Base-by-base conservation (phyloP, 2,888 invertebrate species). In the Thera britannica region DNA sequence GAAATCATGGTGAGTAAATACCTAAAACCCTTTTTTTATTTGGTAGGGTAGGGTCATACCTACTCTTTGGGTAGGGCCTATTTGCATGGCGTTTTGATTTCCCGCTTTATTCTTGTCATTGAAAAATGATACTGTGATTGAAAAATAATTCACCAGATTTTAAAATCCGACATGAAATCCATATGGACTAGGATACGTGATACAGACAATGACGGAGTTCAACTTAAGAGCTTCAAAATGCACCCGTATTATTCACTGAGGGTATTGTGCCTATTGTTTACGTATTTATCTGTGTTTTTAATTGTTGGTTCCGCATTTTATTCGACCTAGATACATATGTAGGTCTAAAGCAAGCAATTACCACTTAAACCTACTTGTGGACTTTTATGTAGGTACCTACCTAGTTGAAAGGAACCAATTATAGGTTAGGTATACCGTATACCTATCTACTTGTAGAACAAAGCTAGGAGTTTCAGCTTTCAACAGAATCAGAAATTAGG, bases 111-210 rank as follows among this genome's bases (percentile, higher is more conserved):
- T 34, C 9, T 23, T 58, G 57, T 58, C 54, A 49, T 44, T 3
- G 41, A 46, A 36, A 36, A 57, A 9, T 12, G 35, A 48, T 35
- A 35, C n/a, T 44, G 34, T 58, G 36, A 60, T 51, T 51, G 46
- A 48, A 58, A 23, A 58, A 9, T 34, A 52, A 23, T 44, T 55
- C 3, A 6, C 35, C 36, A 9, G 54, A 64, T 38, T 59, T 75
- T 71, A 58, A 23, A 23, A 23, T 23, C 23, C 23, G 23, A 65
- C 61, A 87, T 89, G 88, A 84, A 82, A 71, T 90, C 88, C 38
- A 85, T 90, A 71, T 89, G 88, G 90, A 89, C 87, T 23, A 83
- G 83, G 74, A 82, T 87, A 36, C 78, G 82, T 23, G 79, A 81
- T 62, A 77, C 77, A 60, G 86, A 84, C 9, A 72, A 75, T 52